Evolutionary conservation across 2,113 vertebrate genomes (phyloP).

Genomic region (Albula glossodonta): DNA sequence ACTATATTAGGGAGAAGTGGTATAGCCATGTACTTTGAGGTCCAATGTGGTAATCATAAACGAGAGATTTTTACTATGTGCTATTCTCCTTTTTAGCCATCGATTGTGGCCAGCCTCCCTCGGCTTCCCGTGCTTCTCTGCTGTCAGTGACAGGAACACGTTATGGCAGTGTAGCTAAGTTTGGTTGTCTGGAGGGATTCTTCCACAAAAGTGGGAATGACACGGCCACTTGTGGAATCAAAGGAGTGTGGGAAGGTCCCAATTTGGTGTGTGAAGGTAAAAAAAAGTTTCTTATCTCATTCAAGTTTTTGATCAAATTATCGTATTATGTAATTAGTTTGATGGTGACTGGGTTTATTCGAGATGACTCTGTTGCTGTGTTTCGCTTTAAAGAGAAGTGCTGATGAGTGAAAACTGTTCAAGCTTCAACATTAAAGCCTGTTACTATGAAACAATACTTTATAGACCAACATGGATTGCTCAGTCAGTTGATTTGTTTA

Average conservation of each 20-base stretch:
- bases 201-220: conserved; percentile 56
- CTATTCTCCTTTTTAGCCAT: conserved; percentile 54
- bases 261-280: conserved; percentile 72
- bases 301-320: neutral
- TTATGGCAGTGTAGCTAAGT: conserved; percentile 54
- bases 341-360: too few species aligned
- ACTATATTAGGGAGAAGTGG: neutral
- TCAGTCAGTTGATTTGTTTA: neutral
- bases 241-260: conserved; percentile 63
- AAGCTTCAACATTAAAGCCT: too few species aligned
- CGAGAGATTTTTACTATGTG: neutral
- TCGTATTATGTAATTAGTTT: neutral
- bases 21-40: neutral
- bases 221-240: conserved; percentile 59
- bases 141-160: conserved; percentile 51
- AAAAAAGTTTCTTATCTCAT: neutral
- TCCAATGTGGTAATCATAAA: neutral
- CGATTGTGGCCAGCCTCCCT: conserved; percentile 63
- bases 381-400: too few species aligned
- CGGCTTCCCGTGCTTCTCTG: conserved; percentile 31
- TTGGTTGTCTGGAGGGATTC: conserved; percentile 64
- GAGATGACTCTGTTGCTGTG: too few species aligned
- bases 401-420: too few species aligned
- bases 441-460: too few species aligned
- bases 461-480: too few species aligned